phyloP scores from a whole-genome alignment of 2,888 invertebrate species.

The Lamproptera curius region DNA sequence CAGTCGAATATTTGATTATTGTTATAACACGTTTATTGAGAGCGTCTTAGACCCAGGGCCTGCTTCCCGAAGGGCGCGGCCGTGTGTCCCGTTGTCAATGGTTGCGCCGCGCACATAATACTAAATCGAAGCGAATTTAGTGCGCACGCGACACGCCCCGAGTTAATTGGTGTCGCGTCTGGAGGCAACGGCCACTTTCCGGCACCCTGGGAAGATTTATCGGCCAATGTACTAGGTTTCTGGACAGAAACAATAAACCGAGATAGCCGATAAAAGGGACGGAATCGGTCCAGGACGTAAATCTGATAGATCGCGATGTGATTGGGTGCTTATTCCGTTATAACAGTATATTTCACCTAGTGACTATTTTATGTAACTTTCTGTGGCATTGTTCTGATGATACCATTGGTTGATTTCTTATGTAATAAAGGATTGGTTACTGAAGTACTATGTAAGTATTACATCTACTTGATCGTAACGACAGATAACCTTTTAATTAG shows the following conservation, averaged over 20 bases:
- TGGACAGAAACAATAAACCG: constrained; percentile 1
- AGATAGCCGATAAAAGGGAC: background rate
- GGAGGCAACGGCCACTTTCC: constrained; percentile 1
- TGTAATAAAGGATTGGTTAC: too few relatives aligned
- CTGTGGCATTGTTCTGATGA: too few relatives aligned
- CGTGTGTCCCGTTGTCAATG: constrained; percentile 28
- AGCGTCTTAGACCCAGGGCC: too few relatives aligned
- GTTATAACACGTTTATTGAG: too few relatives aligned
- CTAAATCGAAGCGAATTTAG: constrained; percentile 40
- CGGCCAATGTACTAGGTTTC: constrained; percentile 8
- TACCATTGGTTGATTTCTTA: too few relatives aligned
- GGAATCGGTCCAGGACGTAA: too few relatives aligned
- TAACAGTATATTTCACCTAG: background rate
- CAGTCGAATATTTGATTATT: too few relatives aligned
- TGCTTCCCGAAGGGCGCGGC: constrained; percentile 9
- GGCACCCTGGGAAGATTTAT: constrained; percentile 15
- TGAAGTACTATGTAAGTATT: too few relatives aligned
- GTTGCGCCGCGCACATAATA: constrained; percentile 39
- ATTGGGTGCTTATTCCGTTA: background rate
- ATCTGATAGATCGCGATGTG: too few relatives aligned
- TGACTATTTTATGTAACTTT: background rate
- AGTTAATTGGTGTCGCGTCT: constrained; percentile 48
- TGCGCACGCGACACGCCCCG: constrained; percentile 43
- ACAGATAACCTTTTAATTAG: too few relatives aligned
- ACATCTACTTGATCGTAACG: too few relatives aligned